phyloP scores from a whole-genome alignment of 2,113 vertebrate species.

The Maccullochella peelii region DNA sequence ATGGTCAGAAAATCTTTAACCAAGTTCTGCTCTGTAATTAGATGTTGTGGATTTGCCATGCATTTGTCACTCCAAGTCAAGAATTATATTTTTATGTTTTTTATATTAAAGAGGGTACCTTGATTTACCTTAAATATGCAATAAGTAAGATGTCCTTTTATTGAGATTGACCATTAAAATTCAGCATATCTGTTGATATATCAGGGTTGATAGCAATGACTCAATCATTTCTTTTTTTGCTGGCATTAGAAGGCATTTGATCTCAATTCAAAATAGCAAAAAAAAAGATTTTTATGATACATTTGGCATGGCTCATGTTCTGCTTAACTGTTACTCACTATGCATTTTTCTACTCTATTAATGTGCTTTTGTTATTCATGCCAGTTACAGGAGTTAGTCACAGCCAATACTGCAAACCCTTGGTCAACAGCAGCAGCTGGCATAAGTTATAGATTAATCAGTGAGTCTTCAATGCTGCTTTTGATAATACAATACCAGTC shows the following conservation, averaged over 20 bases:
- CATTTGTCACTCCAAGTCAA: neutral
- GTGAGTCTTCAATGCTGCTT: neutral
- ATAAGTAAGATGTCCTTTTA: neutral
- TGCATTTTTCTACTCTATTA: neutral
- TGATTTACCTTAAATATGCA: neutral
- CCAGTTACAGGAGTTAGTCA: neutral
- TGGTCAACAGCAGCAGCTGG: neutral
- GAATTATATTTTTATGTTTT: neutral
- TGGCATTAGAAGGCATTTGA: neutral
- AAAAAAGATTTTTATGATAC: neutral
- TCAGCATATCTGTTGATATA: conserved; percentile 9
- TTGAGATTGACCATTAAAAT: neutral
- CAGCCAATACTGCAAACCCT: neutral
- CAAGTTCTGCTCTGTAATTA: neutral
- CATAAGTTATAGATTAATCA: neutral
- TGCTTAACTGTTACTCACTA: neutral
- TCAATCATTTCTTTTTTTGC: neutral
- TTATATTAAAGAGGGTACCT: neutral
- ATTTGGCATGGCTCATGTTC: neutral
- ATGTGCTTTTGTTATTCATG: neutral
- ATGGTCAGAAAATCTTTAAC: conserved; percentile 4
- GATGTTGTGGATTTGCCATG: neutral
- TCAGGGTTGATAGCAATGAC: neutral
- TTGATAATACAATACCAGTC: neutral
- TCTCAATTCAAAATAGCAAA: neutral